A percentile compares a stretch with the other conserved stretches of the same genome.
Conservation (phyloP, 2,888 invertebrate genomes). For the Gortyna flavago region DNA sequence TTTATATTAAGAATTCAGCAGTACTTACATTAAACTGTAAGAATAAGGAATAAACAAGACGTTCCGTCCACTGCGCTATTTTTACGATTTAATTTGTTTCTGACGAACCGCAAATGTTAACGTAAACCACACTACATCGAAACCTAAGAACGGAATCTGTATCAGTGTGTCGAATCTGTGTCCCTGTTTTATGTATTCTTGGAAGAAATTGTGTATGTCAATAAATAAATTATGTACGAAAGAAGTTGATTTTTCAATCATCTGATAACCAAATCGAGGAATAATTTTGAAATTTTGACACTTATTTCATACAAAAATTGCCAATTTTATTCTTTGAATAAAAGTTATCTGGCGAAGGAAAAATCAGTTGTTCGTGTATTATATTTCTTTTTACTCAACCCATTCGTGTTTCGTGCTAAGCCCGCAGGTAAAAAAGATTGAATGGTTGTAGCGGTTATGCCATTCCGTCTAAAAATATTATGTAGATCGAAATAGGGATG, state of each 20-base stretch:
- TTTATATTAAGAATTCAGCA: background rate
- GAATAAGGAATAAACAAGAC: constrained; percentile 4
- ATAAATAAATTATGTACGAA: background rate
- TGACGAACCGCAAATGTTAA: background rate
- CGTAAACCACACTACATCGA: background rate
- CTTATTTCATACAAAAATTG: too few relatives aligned
- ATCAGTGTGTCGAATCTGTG: background rate
- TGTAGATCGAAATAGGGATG: background rate
- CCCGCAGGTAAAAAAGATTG: background rate
- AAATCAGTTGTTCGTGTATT: too few relatives aligned
- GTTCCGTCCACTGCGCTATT: background rate
- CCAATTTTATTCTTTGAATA: too few relatives aligned
- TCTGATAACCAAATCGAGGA: too few relatives aligned
- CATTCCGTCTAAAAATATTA: background rate
- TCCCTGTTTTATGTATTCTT: background rate
- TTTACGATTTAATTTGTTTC: constrained; percentile 11
- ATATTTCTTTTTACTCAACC: too few relatives aligned
- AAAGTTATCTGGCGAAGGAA: too few relatives aligned
- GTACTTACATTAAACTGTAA: background rate
- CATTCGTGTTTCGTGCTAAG: background rate
- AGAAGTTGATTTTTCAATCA: background rate
- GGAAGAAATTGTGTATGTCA: background rate
- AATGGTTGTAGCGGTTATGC: background rate
- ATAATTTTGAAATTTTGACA: too few relatives aligned
- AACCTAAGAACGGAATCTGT: background rate